These are phyloP conservation scores for Muscicapa comitata DNA, from an alignment of 2,797 vertebrate species.

Conservation along the genomic window DNA sequence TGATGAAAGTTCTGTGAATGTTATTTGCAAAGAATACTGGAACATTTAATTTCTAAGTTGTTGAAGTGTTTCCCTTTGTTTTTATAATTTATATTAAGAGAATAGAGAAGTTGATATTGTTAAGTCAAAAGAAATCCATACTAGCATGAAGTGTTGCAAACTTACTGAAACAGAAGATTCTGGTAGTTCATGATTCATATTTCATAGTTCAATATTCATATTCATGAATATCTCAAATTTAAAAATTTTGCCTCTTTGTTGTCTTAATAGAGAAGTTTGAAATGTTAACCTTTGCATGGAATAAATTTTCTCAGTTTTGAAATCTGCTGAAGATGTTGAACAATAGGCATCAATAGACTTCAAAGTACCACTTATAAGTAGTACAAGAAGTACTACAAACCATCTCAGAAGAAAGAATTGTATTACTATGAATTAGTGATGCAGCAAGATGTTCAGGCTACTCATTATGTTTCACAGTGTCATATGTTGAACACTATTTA, in stretches of 20 bases:
- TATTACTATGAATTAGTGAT: constrained; percentile 26
- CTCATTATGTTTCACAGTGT: not conserved
- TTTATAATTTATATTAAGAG: not conserved
- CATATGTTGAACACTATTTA: not conserved
- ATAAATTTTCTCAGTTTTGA: not conserved
- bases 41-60: not conserved
- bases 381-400: not conserved
- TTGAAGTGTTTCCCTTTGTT: not conserved
- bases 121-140: not conserved
- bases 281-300: not conserved
- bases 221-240: not conserved
- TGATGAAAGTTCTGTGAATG: not conserved
- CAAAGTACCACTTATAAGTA: not conserved
- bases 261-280: not conserved
- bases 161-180: not conserved
- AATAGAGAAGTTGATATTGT: not conserved
- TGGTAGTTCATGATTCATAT: not conserved
- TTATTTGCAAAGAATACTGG: not conserved
- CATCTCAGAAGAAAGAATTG: not conserved
- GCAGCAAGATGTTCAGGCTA: constrained; percentile 11
- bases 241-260: not conserved
- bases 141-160: not conserved
- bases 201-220: not conserved
- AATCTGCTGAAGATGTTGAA: not conserved
- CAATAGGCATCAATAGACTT: not conserved